Conservation (phyloP, 2,113 vertebrate genomes). For the Ageneiosus marmoratus region DNA sequence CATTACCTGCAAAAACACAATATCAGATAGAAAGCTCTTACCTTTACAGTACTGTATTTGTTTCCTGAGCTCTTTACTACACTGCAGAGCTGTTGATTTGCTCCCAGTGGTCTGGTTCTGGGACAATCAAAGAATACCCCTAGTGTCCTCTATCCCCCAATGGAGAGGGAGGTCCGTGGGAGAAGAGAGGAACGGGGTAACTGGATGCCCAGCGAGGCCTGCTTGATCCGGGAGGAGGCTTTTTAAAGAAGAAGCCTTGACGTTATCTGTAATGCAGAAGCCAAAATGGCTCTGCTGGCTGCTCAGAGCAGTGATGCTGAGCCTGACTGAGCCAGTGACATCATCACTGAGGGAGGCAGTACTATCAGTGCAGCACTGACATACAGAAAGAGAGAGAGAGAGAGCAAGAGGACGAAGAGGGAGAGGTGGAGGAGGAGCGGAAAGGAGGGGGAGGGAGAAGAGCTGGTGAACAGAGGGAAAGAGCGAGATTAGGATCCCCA, state of each 20-base stretch:
- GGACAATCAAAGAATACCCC: conserved; percentile 52
- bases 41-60: conserved; percentile 48
- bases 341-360: conserved; percentile 71
- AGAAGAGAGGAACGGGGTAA: conserved; percentile 12
- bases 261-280: conserved; percentile 54
- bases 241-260: conserved; percentile 14
- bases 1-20: conserved; percentile 32
- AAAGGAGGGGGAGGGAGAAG: conserved; percentile 8
- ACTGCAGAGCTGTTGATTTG: conserved; percentile 15
- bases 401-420: conserved; percentile 20
- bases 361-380: conserved; percentile 68
- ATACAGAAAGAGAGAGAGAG: conserved; percentile 14
- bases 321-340: conserved; percentile 71
- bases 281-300: conserved; percentile 73
- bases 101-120: conserved; percentile 21
- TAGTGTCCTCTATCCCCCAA: conserved; percentile 43
- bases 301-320: conserved; percentile 72
- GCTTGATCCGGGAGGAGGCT: conserved; percentile 16
- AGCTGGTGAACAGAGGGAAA: conserved; percentile 2
- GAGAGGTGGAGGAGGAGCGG: conserved; percentile 11
- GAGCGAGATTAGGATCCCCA: conserved; percentile 45
- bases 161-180: conserved; percentile 6
- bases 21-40: conserved; percentile 44
- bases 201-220: conserved; percentile 35
- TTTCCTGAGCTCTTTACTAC: conserved; percentile 40